Evolutionary conservation across 2,888 invertebrate genomes (phyloP).

Genomic region (Caenorhabditis angaria): DNA sequence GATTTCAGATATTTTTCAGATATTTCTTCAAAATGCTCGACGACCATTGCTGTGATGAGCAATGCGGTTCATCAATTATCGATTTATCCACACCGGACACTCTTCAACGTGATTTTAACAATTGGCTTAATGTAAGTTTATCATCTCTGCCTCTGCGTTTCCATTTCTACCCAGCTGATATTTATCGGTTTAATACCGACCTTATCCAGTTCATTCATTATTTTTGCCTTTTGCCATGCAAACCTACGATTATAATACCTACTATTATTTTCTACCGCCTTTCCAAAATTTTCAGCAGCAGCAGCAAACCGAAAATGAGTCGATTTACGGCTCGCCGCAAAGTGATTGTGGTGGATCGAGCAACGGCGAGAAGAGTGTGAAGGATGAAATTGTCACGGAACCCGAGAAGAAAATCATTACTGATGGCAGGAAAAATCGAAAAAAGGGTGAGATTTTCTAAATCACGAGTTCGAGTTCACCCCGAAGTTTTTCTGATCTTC

Average conservation of each 20-base stretch:
- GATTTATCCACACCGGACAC: conserved; percentile 64
- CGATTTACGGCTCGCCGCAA: background rate
- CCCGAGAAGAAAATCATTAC: background rate
- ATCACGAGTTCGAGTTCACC: too few relatives aligned
- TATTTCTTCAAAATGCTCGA: conserved; percentile 22
- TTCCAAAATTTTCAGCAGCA: conserved; percentile 19
- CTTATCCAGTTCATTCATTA: conserved; percentile 7
- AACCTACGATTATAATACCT: conserved; percentile 2
- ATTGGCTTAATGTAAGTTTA: conserved; percentile 65
- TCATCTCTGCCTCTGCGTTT: background rate
- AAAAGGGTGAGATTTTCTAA: too few relatives aligned
- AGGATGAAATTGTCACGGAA: background rate
- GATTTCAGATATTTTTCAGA: background rate
- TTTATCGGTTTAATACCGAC: background rate
- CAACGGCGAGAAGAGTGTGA: background rate
- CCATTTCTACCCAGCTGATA: background rate
- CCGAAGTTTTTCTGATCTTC: too few relatives aligned
- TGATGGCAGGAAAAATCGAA: conserved; percentile 34
- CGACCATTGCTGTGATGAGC: conserved; percentile 28
- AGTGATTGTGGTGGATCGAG: background rate
- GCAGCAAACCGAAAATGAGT: background rate
- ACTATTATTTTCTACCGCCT: conserved; percentile 10
- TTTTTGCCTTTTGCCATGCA: conserved; percentile 11
- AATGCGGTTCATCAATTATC: conserved; percentile 59
- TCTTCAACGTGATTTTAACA: conserved; percentile 65